Evolutionary conservation across 2,888 invertebrate genomes (phyloP).

Genomic region (Lasioglossum pauxillum): DNA sequence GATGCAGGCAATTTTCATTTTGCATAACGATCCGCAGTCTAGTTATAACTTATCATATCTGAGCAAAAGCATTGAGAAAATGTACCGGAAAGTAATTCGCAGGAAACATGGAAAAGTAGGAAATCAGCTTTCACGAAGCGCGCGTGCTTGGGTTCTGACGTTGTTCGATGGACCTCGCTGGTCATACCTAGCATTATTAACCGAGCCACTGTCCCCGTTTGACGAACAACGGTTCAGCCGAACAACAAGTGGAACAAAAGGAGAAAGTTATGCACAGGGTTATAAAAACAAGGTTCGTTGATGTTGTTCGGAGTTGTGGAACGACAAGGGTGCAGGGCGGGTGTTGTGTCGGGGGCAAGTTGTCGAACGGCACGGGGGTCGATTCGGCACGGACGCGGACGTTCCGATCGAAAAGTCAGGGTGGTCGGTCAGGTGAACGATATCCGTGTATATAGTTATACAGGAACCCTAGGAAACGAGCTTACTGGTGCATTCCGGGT

Average conservation of each 20-base stretch:
- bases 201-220: not conserved
- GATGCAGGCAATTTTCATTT: too few species aligned
- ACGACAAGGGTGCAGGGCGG: not conserved
- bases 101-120: too few species aligned
- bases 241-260: conserved; percentile 10
- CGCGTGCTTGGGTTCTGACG: not conserved
- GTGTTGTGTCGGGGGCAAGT: not conserved
- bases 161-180: not conserved
- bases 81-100: too few species aligned
- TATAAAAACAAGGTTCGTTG: not conserved
- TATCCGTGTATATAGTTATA: conserved; percentile 69
- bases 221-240: not conserved
- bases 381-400: conserved; percentile 60
- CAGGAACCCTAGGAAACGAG: conserved; percentile 73
- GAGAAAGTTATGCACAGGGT: not conserved
- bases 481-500: conserved; percentile 72
- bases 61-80: too few species aligned
- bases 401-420: conserved; percentile 70
- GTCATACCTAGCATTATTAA: not conserved
- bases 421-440: conserved; percentile 73
- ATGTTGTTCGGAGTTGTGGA: conserved; percentile 24
- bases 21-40: too few species aligned
- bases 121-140: not conserved
- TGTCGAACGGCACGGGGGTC: conserved; percentile 20
- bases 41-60: too few species aligned